Evolutionary conservation across 2,888 invertebrate genomes (phyloP), one percentile per base, ranked within the genome.

Genomic region (Drosophila tripunctata): DNA sequence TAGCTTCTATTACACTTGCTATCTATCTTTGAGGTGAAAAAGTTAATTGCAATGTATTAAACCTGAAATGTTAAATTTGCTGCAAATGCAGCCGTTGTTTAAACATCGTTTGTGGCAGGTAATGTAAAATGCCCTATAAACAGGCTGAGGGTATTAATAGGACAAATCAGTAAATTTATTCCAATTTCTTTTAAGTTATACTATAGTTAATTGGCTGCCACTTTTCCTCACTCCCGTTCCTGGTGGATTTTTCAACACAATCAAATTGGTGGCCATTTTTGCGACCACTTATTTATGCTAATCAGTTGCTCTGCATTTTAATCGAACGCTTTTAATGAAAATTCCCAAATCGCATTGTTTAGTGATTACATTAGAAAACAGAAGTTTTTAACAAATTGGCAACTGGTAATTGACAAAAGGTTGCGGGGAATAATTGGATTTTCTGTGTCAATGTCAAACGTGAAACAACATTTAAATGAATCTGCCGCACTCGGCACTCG

Each of bases 371-470:
- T 69, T 63, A 45, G 47, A 45, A 40, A 62, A 52, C 51, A 63
- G 40, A 55, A 57, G 43, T 40, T 52, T 22, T 52, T 22, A 51
- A 56, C 63, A 56, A 68, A 57, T 61, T 62, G 47, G 8, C 51
- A 43, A 38, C 41, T 27, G 21, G 21, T 22, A 22, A 4, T 22
- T 6, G 22, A 10, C 10, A 27, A 15, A 12, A 14, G 19, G 19
- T 10, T 3, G 4, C 14, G 40, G 19, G 56, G 44, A 50, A 70
- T 69, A 69, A 69, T 69, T 69, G 69, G 54, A 58, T 69, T 70
- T 70, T 40, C 33, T 64, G 57, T 70, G 71, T 63, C 48, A 60
- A 33, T 62, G 58, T 74, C 70, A 60, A 54, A 33, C 41, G n/a
- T 4, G 31, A 45, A 57, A 36, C 24, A 22, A 51, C 54, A 50